Evolutionary conservation across 2,888 invertebrate species (phyloP), one percentile per base, ranked within the genome.

Genomic region (Monoplex corrugatus): DNA sequence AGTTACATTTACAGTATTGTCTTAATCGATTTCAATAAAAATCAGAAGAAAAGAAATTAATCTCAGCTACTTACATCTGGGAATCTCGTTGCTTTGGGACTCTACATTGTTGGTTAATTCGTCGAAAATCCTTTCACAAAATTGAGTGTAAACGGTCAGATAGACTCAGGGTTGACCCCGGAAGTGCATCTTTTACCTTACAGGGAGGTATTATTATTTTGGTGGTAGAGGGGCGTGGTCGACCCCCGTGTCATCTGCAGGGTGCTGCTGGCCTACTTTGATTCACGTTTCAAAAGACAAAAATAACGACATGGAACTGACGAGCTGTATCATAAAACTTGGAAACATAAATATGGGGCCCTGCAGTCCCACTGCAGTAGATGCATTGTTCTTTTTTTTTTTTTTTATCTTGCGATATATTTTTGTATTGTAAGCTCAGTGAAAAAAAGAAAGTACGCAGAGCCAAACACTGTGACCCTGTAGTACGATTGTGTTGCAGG

Each of bases 61-160:
- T 32, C 43, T 85, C n/a, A 88, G 85, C 57, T 88, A 90, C 90
- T 90, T 86, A 90, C 90, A 88, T 89, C 90, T 50, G n/a, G 44
- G 86, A 44, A 88, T 40, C 72, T 23, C 50, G 84, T 50, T 89
- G 80, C 38, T 75, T 72, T 44, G 40, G 57, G 45, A 32, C 50
- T 43, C 89, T 90, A 90, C 90, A 90, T 90, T 86, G 88, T 90
- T 87, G 89, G 82, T 89, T 75, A 89, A 89, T 86, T 84, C 87
- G 88, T 84, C 88, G 89, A 89, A 90, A 90, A 88, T 68, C 84
- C 68, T 85, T 80, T 68, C 44, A 75, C 80, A 86, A 88, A 87
- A 90, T 84, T 87, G 83, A 83, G 88, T 89, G 86, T 87, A 90
- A 89, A 87, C 75, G 87, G 89, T 87, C 86, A 87, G 86, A 88